Percentiles rank a stretch among this genome's conserved stretches.
phyloP scores from a whole-genome alignment of 2,797 vertebrate species.

The Fundulus diaphanus region DNA sequence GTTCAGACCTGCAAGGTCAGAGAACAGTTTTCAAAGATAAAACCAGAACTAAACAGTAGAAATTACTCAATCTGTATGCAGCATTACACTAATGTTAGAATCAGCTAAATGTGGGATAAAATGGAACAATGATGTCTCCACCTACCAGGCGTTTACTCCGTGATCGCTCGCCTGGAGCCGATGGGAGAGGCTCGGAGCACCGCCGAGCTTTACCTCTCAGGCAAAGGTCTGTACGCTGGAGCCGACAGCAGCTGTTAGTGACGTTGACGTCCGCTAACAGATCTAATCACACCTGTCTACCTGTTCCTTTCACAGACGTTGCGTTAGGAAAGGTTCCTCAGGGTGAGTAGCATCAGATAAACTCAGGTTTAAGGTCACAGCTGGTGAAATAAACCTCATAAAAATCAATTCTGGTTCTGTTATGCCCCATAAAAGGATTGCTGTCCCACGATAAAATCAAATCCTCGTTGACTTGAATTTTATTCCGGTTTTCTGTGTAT shows the following conservation, averaged over 20 bases:
- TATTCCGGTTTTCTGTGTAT: conserved; percentile 21
- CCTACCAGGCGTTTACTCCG: conserved; percentile 89
- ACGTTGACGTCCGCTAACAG: neutral
- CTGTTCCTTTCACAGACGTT: conserved; percentile 86
- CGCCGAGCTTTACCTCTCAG: conserved; percentile 91
- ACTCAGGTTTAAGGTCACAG: neutral
- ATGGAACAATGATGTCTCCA: conserved; percentile 17
- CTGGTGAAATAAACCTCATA: neutral
- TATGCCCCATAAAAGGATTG: neutral
- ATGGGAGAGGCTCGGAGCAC: conserved; percentile 92
- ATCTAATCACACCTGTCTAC: conserved; percentile 29
- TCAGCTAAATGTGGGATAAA: neutral
- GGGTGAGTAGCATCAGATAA: conserved; percentile 81
- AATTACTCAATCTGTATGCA: neutral
- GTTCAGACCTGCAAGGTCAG: neutral
- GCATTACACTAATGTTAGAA: neutral
- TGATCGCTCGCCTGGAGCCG: conserved; percentile 90
- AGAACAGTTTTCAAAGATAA: no score
- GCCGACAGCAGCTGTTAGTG: neutral
- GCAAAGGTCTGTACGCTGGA: conserved; percentile 85
- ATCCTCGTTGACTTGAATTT: neutral
- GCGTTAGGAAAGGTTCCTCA: conserved; percentile 88
- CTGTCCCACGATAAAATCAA: neutral
- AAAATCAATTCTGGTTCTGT: neutral
- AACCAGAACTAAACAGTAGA: neutral